These are phyloP conservation scores for Leptura quadrifasciata DNA, from an alignment of 2,888 invertebrate genomes.

Conservation along the genomic window DNA sequence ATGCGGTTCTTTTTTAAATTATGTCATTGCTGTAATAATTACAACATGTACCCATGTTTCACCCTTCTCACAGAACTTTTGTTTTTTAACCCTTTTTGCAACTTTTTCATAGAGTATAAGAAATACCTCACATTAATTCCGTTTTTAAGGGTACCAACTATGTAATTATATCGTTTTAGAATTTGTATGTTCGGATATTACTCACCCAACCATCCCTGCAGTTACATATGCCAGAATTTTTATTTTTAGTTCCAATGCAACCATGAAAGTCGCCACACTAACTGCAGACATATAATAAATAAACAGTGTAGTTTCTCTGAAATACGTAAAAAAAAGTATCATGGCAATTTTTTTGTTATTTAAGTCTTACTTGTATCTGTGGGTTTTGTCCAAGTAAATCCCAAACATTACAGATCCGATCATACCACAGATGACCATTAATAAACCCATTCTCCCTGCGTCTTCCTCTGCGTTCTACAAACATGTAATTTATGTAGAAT, in stretches of 20 bases:
- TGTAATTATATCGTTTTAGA: too few species aligned
- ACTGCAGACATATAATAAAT: slow-evolving; percentile 55
- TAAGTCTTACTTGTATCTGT: slow-evolving; percentile 86
- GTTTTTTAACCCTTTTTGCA: too few species aligned
- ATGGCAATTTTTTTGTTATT: slow-evolving; percentile 23
- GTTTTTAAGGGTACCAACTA: too few species aligned
- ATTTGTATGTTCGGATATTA: not conserved
- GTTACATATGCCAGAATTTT: slow-evolving; percentile 51
- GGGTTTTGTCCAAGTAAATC: slow-evolving; percentile 91
- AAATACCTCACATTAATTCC: too few species aligned
- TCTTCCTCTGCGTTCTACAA: slow-evolving; percentile 79
- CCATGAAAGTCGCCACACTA: slow-evolving; percentile 51
- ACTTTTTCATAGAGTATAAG: too few species aligned
- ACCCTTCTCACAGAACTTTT: too few species aligned
- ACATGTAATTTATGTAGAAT: not conserved
- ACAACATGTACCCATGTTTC: too few species aligned
- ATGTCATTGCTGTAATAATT: too few species aligned
- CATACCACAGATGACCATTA: slow-evolving; percentile 93
- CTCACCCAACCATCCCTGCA: slow-evolving; percentile 53
- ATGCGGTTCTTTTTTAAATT: too few species aligned
- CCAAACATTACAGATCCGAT: slow-evolving; percentile 92
- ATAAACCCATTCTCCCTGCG: slow-evolving; percentile 91
- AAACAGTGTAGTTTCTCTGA: slow-evolving; percentile 56
- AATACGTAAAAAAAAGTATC: slow-evolving; percentile 47
- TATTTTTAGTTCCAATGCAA: slow-evolving; percentile 44